Conservation (phyloP, 2,113 vertebrate species). For the Hoplias malabaricus region DNA sequence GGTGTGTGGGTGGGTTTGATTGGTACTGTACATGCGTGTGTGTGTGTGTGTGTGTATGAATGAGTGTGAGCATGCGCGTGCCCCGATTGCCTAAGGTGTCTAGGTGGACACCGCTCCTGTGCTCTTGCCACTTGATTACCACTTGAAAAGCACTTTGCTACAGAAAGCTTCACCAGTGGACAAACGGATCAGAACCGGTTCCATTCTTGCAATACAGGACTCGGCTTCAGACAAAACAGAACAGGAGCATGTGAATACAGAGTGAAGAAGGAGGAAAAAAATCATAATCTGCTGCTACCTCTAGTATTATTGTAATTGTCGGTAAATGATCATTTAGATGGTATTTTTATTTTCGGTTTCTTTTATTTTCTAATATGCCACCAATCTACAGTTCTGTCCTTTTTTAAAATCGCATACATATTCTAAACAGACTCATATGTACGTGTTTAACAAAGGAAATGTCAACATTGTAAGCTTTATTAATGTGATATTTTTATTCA, state of each 20-base stretch:
- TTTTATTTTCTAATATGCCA: conserved; percentile 71
- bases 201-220: conserved; percentile 48
- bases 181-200: conserved; percentile 49
- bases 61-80: conserved; percentile 39
- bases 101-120: conserved; percentile 33
- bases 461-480: conserved; percentile 75
- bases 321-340: conserved; percentile 70
- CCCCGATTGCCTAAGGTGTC: conserved; percentile 36
- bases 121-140: conserved; percentile 62
- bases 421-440: conserved; percentile 67
- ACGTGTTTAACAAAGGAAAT: conserved; percentile 68
- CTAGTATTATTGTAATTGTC: conserved; percentile 80
- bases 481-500: conserved; percentile 70
- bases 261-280: conserved; percentile 60
- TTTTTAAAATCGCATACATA: conserved; percentile 59
- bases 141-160: conserved; percentile 68
- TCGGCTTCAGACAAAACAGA: conserved; percentile 38
- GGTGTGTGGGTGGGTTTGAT: neutral
- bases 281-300: conserved; percentile 97
- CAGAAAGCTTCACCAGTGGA: conserved; percentile 49
- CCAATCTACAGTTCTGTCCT: conserved; percentile 64
- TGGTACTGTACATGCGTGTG: neutral
- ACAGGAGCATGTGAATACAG: conserved; percentile 35
- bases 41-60: conserved; percentile 9
- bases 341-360: conserved; percentile 75